phyloP scores from a whole-genome alignment of 2,797 vertebrate genomes.

The Anomalospiza imberbis region DNA sequence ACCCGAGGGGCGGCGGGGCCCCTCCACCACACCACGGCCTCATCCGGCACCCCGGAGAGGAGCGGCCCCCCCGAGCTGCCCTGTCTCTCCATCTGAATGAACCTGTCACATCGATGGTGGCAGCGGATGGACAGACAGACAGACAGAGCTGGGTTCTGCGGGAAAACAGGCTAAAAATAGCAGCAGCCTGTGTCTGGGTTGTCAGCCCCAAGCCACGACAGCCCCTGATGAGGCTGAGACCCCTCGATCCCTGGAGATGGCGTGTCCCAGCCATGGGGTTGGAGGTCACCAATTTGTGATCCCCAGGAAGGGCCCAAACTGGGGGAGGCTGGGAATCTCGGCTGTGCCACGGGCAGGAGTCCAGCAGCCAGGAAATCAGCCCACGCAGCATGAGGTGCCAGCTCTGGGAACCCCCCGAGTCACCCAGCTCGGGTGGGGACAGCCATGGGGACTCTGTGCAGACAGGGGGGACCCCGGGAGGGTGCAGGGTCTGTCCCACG shows the following conservation, averaged over 20 bases:
- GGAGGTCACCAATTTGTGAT: neutral
- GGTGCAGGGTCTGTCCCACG: neutral
- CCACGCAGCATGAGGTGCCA: neutral
- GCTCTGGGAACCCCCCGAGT: neutral
- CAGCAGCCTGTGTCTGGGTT: neutral
- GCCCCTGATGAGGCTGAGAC: neutral
- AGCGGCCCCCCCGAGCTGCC: neutral
- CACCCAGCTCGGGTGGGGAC: neutral
- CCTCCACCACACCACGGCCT: neutral
- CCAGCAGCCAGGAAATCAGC: neutral
- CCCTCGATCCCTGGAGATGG: accelerated
- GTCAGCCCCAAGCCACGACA: neutral
- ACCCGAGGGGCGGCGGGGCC: accelerated
- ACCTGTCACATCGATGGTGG: neutral
- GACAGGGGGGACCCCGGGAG: accelerated
- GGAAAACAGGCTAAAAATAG: constrained; percentile 5
- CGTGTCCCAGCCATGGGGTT: neutral
- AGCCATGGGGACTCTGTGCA: neutral
- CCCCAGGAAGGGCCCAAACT: neutral
- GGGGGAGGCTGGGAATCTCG: neutral
- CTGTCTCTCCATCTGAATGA: neutral
- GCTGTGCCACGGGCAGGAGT: neutral
- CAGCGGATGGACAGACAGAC: neutral
- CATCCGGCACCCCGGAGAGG: no score
- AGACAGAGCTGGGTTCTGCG: neutral